A percentile compares a stretch with the other conserved stretches of the same genome.
phyloP scores from a whole-genome alignment of 2,113 vertebrate genomes.

The Sebastes schlegelii region DNA sequence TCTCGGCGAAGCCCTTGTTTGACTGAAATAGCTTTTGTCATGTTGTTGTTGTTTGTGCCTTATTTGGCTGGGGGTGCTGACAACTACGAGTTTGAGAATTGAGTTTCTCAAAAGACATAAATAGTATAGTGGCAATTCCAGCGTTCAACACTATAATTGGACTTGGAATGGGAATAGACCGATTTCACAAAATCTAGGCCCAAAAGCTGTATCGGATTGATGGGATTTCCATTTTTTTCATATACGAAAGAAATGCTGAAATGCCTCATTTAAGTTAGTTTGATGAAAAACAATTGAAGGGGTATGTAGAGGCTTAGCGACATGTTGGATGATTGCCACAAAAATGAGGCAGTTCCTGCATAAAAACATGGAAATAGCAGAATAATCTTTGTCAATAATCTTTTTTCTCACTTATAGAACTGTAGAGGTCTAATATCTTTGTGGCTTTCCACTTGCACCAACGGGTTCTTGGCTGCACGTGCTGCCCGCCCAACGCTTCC shows the following conservation, averaged over 20 bases:
- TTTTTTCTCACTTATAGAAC: background rate
- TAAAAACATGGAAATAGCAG: background rate
- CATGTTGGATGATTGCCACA: background rate
- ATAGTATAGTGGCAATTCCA: slow-evolving; percentile 15
- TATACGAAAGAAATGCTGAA: background rate
- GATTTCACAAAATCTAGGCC: background rate
- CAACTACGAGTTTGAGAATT: slow-evolving; percentile 35
- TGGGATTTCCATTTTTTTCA: background rate
- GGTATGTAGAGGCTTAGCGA: background rate
- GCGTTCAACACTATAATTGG: slow-evolving; percentile 21
- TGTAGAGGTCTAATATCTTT: background rate
- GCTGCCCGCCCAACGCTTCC: slow-evolving; percentile 54
- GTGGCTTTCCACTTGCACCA: slow-evolving; percentile 10
- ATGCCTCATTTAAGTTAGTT: background rate
- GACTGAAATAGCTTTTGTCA: slow-evolving; percentile 72
- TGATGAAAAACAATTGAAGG: background rate
- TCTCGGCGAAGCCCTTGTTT: slow-evolving; percentile 51
- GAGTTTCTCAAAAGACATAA: slow-evolving; percentile 44
- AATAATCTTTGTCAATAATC: background rate
- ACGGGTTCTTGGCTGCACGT: slow-evolving; percentile 41
- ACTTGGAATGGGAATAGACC: slow-evolving; percentile 9
- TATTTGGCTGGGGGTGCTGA: slow-evolving; percentile 55
- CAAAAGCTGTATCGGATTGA: background rate
- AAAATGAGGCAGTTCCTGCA: background rate
- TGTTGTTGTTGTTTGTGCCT: slow-evolving; percentile 59